Percentiles rank a stretch among this genome's conserved stretches.
Conservation (phyloP, 2,113 vertebrate species). For the Tautogolabrus adspersus region DNA sequence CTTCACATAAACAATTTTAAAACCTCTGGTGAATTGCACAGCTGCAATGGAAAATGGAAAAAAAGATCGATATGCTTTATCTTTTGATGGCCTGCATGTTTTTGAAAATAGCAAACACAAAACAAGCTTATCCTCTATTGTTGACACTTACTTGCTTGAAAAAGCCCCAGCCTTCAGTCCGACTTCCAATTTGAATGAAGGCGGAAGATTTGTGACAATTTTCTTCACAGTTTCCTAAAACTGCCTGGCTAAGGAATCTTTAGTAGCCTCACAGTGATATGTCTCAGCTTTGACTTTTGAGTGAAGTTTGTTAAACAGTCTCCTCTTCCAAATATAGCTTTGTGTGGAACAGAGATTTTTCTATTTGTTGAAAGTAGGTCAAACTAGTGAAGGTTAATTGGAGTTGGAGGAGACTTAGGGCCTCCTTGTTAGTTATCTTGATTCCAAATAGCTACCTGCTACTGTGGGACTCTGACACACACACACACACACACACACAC, state of each 20-base stretch:
- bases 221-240: too few species aligned
- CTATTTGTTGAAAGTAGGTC: slow-evolving; percentile 71
- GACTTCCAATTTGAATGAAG: too few species aligned
- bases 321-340: slow-evolving; percentile 54
- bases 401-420: slow-evolving; percentile 48
- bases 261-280: neutral
- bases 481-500: neutral
- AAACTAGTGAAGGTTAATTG: slow-evolving; percentile 75
- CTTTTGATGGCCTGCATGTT: neutral
- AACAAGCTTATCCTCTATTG: neutral
- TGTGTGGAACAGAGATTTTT: slow-evolving; percentile 39
- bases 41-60: neutral
- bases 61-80: neutral
- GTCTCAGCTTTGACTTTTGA: slow-evolving; percentile 20
- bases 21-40: too few species aligned
- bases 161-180: neutral
- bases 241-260: too few species aligned
- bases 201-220: too few species aligned
- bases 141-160: neutral
- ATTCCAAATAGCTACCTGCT: slow-evolving; percentile 38
- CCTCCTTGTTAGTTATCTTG: slow-evolving; percentile 44
- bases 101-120: neutral
- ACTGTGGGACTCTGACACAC: neutral
- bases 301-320: slow-evolving; percentile 19
- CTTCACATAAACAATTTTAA: too few species aligned